A percentile compares a stretch with the other conserved stretches of the same genome.
Evolutionary conservation across 2,888 invertebrate genomes (phyloP).

Genomic region (Himalopsyche kuldschensis): DNA sequence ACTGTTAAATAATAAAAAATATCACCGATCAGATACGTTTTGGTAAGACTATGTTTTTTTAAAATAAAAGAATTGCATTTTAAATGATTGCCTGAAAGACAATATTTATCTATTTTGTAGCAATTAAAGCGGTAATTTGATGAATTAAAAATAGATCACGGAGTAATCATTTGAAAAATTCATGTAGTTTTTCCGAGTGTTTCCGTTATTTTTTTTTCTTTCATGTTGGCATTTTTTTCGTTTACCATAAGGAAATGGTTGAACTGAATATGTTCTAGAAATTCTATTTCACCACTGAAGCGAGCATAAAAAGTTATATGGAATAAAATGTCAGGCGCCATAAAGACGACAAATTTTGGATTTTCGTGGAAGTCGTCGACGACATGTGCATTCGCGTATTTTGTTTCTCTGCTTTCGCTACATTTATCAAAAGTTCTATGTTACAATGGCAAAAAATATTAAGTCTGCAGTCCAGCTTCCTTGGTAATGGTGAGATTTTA

Average conservation of each 20-base stretch:
- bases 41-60: too few species aligned
- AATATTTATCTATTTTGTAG: too few species aligned
- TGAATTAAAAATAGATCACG: too few species aligned
- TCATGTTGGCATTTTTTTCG: not conserved
- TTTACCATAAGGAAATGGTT: not conserved
- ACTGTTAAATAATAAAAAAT: too few species aligned
- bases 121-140: too few species aligned
- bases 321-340: not conserved
- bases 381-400: not conserved
- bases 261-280: not conserved
- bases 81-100: too few species aligned
- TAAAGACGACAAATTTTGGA: not conserved
- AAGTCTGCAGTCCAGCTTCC: not conserved
- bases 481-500: not conserved
- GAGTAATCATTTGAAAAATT: too few species aligned
- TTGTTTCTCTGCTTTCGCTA: not conserved
- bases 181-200: too few species aligned
- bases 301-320: not conserved
- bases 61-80: too few species aligned
- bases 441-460: not conserved
- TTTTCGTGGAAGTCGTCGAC: not conserved
- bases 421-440: not conserved
- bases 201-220: too few species aligned
- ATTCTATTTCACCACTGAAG: not conserved
- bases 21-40: too few species aligned